These are phyloP conservation scores for Eudyptes chrysolophus DNA, from an alignment of 2,113 vertebrate species.

Conservation along the genomic window DNA sequence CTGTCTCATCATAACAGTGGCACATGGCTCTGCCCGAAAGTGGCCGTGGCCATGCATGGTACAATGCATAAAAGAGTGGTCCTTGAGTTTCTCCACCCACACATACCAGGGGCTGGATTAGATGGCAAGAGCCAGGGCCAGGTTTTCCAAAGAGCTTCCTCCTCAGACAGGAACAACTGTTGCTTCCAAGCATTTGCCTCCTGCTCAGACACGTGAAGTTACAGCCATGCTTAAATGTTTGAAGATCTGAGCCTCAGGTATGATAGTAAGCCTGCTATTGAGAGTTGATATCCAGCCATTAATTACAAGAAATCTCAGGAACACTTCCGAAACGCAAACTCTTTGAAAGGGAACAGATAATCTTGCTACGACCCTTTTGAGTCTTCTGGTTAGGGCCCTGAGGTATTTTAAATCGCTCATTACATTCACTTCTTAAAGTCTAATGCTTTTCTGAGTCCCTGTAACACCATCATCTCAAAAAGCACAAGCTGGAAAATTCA, in stretches of 20 bases:
- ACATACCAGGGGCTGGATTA: background rate
- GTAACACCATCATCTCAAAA: background rate
- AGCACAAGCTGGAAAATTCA: slow-evolving; percentile 16
- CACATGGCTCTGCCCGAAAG: background rate
- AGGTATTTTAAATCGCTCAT: background rate
- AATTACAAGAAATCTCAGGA: background rate
- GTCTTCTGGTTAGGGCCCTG: background rate
- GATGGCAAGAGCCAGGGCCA: background rate
- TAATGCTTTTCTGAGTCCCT: background rate
- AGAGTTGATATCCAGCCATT: background rate
- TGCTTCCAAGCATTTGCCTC: background rate
- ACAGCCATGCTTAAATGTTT: background rate
- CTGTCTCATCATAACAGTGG: background rate
- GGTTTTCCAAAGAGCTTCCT: background rate
- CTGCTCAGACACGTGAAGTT: background rate
- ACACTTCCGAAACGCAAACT: background rate
- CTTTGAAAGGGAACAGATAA: background rate
- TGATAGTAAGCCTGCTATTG: background rate
- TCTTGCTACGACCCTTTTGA: background rate
- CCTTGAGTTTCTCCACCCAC: background rate
- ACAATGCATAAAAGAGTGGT: background rate
- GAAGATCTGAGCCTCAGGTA: background rate
- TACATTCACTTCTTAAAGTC: background rate
- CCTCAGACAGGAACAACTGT: background rate
- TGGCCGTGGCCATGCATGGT: background rate